Evolutionary conservation across 2,888 invertebrate species (phyloP).

Genomic region (Hirtodrosophila trivittata): DNA sequence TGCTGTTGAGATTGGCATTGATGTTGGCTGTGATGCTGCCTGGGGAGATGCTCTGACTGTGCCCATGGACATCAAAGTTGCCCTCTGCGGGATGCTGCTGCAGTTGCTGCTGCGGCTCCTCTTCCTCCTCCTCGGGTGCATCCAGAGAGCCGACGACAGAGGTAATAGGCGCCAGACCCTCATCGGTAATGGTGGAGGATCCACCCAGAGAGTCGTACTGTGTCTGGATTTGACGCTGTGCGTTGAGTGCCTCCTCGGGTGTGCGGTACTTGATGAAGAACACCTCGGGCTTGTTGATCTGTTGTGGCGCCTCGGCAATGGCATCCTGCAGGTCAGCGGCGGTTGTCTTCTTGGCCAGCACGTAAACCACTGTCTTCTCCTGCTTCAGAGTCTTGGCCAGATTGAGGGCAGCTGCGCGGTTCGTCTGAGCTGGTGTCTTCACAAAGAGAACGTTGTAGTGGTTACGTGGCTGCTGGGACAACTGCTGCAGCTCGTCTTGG

Average conservation of each 20-base stretch:
- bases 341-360: conserved; percentile 82
- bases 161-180: conserved; percentile 81
- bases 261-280: conserved; percentile 84
- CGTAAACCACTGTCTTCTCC: conserved; percentile 84
- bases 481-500: conserved; percentile 78
- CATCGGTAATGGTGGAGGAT: conserved; percentile 81
- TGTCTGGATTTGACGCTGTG: conserved; percentile 83
- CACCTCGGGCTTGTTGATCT: conserved; percentile 83
- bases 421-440: conserved; percentile 82
- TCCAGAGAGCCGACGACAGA: conserved; percentile 82
- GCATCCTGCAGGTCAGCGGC: conserved; percentile 81
- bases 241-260: conserved; percentile 82
- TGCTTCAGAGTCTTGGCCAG: conserved; percentile 81
- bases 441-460: conserved; percentile 83
- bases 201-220: conserved; percentile 83
- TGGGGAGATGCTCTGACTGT: conserved; percentile 7
- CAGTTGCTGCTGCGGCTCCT: conserved; percentile 56
- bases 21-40: conserved; percentile 24
- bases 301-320: conserved; percentile 78
- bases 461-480: conserved; percentile 80
- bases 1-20: conserved; percentile 17
- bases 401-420: conserved; percentile 78
- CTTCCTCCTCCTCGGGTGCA: conserved; percentile 72
- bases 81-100: conserved; percentile 38
- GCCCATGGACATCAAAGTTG: conserved; percentile 19